These are phyloP conservation scores for Zaprionus inermis DNA, from an alignment of 1,140 invertebrate genomes.

Conservation along the genomic window DNA sequence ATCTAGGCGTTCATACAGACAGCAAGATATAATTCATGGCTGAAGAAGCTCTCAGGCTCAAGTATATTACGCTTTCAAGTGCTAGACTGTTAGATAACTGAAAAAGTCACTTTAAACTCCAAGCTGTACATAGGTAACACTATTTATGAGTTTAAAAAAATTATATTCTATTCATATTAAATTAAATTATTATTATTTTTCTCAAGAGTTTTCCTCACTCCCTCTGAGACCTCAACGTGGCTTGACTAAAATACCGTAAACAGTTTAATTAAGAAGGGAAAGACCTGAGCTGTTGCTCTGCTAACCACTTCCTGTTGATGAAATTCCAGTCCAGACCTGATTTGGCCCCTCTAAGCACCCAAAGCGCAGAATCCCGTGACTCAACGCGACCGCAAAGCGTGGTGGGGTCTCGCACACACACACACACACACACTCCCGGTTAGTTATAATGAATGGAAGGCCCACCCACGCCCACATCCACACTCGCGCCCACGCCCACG, in stretches of 20 bases:
- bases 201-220: no score
- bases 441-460: constrained; percentile 25
- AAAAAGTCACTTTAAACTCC: no score
- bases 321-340: not conserved
- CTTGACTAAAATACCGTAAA: not conserved
- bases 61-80: no score
- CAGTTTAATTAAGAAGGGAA: not conserved
- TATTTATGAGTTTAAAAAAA: no score
- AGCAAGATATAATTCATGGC: no score
- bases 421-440: constrained; percentile 24
- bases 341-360: not conserved
- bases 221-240: no score
- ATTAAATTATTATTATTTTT: no score
- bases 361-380: constrained; percentile 55
- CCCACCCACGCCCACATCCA: constrained; percentile 64
- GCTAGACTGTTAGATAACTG: no score
- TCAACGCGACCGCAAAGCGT: constrained; percentile 52
- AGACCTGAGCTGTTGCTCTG: not conserved
- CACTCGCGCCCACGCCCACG: not conserved
- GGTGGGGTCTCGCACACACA: constrained; percentile 39
- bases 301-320: constrained; percentile 4
- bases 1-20: no score
- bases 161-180: no score
- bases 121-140: no score
- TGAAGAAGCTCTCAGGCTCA: no score